Evolutionary conservation across 2,113 vertebrate genomes (phyloP).

Genomic region (Macaca mulatta): DNA sequence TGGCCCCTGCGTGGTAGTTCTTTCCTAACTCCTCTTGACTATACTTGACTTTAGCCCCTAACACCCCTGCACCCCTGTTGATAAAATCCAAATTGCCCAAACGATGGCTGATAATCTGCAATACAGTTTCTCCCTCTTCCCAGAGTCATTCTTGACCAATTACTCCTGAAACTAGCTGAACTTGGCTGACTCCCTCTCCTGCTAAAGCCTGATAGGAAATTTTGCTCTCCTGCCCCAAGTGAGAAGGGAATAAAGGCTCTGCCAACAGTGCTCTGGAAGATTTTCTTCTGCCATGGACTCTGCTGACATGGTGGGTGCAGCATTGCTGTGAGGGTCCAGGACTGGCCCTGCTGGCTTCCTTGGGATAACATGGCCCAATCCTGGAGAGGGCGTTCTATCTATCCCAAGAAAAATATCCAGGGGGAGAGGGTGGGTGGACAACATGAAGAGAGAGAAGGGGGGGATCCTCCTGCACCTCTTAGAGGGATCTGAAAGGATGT

Average conservation of each 20-base stretch:
- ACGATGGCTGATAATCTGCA: neutral
- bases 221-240: neutral
- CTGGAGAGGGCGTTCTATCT: neutral
- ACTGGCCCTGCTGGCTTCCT: neutral
- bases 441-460: neutral
- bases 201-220: neutral
- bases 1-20: neutral
- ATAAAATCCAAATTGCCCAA: neutral
- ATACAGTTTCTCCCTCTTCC: neutral
- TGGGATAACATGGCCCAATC: neutral
- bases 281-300: neutral
- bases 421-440: neutral
- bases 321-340: neutral
- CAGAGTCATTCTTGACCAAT: neutral
- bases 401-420: neutral
- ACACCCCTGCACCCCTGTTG: neutral
- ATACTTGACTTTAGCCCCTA: neutral
- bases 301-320: neutral
- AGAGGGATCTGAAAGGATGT: neutral
- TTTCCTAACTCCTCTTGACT: neutral
- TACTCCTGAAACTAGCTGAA: neutral
- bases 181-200: neutral
- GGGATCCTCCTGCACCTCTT: neutral
- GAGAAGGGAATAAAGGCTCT: neutral
- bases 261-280: neutral